A percentile compares a stretch with the other conserved stretches of the same genome.
Conservation (phyloP, 2,797 vertebrate genomes). For the Triplophysa bombifrons region DNA sequence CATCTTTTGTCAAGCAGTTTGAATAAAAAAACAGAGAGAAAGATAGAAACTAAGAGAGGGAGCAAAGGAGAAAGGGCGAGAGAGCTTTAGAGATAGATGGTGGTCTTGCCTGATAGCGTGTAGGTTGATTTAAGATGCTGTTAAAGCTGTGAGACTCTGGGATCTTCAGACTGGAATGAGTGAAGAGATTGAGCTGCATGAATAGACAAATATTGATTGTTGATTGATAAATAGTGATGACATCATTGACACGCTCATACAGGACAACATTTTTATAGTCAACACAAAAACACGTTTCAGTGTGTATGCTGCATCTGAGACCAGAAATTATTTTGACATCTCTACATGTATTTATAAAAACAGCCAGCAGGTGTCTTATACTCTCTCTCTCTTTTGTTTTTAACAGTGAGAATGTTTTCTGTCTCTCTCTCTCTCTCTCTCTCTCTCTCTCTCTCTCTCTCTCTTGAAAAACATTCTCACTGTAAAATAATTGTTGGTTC, state of each 20-base stretch:
- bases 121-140: conserved; percentile 86
- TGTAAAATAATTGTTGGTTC: neutral
- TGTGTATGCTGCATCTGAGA: too few relatives aligned
- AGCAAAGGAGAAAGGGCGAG: neutral
- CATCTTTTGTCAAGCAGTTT: too few relatives aligned
- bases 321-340: neutral
- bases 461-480: too few relatives aligned
- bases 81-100: neutral
- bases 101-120: conserved; percentile 83
- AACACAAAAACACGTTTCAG: neutral
- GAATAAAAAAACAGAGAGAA: neutral
- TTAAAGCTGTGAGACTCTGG: conserved; percentile 87
- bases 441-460: too few relatives aligned
- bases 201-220: conserved; percentile 10
- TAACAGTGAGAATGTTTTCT: too few relatives aligned
- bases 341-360: neutral
- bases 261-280: neutral
- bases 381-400: too few relatives aligned
- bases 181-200: conserved; percentile 86
- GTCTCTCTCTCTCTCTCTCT: too few relatives aligned
- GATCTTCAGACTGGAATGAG: conserved; percentile 84
- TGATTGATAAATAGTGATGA: neutral
- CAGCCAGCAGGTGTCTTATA: conserved; percentile 13
- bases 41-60: neutral
- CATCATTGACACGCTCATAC: neutral